Conservation (phyloP, 2,797 vertebrate genomes). For the Nyctalus aviator region DNA sequence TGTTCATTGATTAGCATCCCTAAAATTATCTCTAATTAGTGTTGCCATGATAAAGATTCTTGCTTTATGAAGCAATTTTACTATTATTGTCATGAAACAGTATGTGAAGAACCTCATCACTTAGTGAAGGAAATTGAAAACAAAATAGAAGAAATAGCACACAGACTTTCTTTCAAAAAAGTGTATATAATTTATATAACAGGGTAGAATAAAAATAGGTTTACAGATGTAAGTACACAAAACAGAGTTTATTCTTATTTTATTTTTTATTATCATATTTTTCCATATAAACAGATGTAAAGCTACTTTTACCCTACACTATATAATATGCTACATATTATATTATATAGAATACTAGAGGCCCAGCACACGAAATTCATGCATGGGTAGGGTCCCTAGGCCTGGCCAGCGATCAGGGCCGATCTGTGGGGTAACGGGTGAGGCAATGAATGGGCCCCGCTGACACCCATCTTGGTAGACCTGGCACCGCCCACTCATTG, state of each 20-base stretch:
- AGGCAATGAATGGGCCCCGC: no score
- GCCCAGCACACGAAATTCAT: no score
- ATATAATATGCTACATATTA: background rate
- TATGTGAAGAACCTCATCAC: fast-evolving
- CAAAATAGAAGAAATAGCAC: background rate
- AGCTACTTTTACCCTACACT: background rate
- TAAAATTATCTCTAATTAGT: background rate
- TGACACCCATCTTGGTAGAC: no score
- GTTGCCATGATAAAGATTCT: background rate
- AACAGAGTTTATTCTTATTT: background rate
- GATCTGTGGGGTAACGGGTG: fast-evolving
- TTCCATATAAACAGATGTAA: background rate
- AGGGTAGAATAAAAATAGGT: background rate
- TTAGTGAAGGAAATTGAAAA: background rate
- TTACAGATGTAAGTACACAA: background rate
- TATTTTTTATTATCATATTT: background rate
- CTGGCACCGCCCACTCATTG: no score
- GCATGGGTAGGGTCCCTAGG: no score
- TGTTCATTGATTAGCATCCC: background rate
- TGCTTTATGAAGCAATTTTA: background rate
- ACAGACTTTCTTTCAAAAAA: background rate
- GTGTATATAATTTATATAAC: background rate
- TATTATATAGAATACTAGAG: no score
- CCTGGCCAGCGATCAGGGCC: no score
- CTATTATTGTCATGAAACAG: background rate